Base-by-base conservation (phyloP, 2,113 vertebrate genomes). In the Dinomys branickii region DNA sequence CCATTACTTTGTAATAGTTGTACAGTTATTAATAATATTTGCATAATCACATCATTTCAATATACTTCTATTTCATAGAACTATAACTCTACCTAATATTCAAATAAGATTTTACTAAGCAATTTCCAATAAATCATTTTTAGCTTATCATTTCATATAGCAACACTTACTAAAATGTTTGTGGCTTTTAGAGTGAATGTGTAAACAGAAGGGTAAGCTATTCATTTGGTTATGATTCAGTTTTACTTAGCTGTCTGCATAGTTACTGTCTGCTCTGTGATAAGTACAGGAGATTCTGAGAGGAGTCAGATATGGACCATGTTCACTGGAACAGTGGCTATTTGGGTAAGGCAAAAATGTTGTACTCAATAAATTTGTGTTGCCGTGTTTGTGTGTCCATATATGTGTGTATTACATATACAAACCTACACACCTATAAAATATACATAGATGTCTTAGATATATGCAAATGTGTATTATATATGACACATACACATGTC, bases 71-170 rank as follows among this genome's bases (percentile, higher is more conserved):
- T 94, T 95, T 86, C 33, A 93, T 33, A 22, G 28, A 80, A 83
- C 28, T 13, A 83, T 83, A 65, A 61, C 12, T 71, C 22, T 84
- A 84, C 2, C 8, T 33, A 41, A 91, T 80, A 92, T 56, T 67
- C 81, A 35, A n/a, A 84, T 56, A 85, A 56, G 85, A 71, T 69
- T 93, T 96, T 91, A 80, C 50, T 84, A 69, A 93, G 54, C 24
- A 33, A 47, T 47, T 95, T 71, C 47, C 78, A 30, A 67, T 47
- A 78, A 75, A 44, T 5, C 1, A 33, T 81, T 91, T 90, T 80
- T 19, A 84, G 67, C 2, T 35, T 56, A 85, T n/a, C 71, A 9
- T 86, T 88, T 92, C 16, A 50, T 59, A 59, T 1, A 12, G 69
- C 41, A 83, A 69, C 28, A 80, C 7, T 33, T 24, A 69, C 12